A percentile compares a stretch with the other conserved stretches of the same genome.
Evolutionary conservation across 2,113 vertebrate genomes (phyloP).

Genomic region (Cepphus grylle): DNA sequence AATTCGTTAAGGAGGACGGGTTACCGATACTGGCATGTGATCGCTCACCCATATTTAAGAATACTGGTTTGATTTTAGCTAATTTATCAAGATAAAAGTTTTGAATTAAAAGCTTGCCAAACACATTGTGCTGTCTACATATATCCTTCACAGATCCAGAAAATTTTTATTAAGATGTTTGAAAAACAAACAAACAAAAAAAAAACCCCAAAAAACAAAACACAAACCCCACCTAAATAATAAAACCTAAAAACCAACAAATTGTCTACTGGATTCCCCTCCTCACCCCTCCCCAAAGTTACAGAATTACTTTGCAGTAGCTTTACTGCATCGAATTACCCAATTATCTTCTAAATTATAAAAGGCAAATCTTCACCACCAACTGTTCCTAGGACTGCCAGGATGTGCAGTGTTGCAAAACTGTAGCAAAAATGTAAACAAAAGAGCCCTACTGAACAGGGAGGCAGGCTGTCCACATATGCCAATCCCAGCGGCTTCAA

Average conservation of each 20-base stretch:
- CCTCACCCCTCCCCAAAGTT: constrained; percentile 23
- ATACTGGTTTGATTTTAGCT: neutral
- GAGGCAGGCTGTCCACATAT: constrained; percentile 71
- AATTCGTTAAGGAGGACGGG: neutral
- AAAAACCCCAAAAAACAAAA: no score
- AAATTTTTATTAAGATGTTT: neutral
- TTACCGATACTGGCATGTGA: neutral
- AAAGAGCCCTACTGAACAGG: constrained; percentile 70
- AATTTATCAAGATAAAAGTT: neutral
- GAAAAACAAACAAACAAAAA: neutral
- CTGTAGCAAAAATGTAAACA: constrained; percentile 77
- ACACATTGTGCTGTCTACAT: neutral
- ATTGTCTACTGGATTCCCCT: constrained; percentile 7
- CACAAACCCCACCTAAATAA: neutral
- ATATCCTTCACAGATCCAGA: neutral
- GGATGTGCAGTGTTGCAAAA: constrained; percentile 74
- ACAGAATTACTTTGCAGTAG: constrained; percentile 54
- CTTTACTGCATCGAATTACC: constrained; percentile 71
- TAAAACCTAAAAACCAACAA: constrained; percentile 16
- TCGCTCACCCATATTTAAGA: neutral
- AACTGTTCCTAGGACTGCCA: constrained; percentile 74
- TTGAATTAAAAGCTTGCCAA: neutral
- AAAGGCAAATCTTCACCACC: constrained; percentile 76
- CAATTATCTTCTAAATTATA: constrained; percentile 83
- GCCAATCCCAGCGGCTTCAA: constrained; percentile 75